Base-by-base conservation (phyloP, 2,888 invertebrate genomes). In the Tetheella fluctuosa region DNA sequence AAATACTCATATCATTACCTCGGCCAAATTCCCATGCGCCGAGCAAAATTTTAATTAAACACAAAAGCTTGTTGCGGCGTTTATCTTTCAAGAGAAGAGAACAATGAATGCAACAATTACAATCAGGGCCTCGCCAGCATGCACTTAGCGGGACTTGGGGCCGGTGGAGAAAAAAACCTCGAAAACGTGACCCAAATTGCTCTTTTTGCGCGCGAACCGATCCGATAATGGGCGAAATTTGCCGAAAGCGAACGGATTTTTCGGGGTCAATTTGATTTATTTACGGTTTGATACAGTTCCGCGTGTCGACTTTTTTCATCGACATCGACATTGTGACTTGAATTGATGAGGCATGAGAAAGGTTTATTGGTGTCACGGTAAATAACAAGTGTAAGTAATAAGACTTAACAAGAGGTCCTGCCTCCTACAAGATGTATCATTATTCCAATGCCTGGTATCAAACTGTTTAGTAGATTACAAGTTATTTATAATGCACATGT, bases 241-340 rank as follows among this genome's bases (percentile, higher is more conserved):
- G 89, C 90, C 88, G 89, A 89, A 85, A 90, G 90, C 86, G 74
- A 81, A 77, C 76, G 76, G 66, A 81, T 77, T 84, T 48, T 85
- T 86, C 74, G 81, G 76, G 91, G 90, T 89, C 90, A 89, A 81
- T 89, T 88, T 91, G 90, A 91, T 91, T 91, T 90, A 90, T 90
- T 76, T 82, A 80, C 81, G 75, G 83, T 90, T 90, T 91, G 91
- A 87, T 91, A 90, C 88, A 90, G 84, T 89, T 91, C 82, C 79
- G 79, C 76, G 65, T 71, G 66, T 64, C 59, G 64, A 59, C 59
- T 64, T 71, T 69, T 77, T 73, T 72, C 75, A 69, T 59, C 65
- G 59, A 42, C 48, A 58, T 62, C 65, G 58, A 70, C 72, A 69
- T 68, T 80, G 74, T 77, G 77, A 78, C 76, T 76, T 71, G 75